Percentiles rank a stretch among this genome's conserved stretches.
Conservation (phyloP, 2,888 invertebrate genomes). For the Ptilodon capucinus region DNA sequence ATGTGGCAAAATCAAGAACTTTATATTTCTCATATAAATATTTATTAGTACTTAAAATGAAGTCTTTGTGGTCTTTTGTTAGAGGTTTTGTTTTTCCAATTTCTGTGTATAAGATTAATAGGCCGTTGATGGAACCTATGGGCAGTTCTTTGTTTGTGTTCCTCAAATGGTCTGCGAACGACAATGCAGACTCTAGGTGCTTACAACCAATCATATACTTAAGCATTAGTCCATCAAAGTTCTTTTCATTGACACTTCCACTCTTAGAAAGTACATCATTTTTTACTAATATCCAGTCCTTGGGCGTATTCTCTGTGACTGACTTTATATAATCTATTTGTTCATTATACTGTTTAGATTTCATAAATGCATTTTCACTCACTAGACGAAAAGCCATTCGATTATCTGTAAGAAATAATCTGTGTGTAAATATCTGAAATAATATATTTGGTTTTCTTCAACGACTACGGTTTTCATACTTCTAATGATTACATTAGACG, state of each 20-base stretch:
- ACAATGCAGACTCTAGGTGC: constrained; percentile 76
- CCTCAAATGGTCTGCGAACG: constrained; percentile 82
- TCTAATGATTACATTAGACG: no score
- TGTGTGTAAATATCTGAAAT: no score
- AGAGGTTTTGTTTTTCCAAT: constrained; percentile 50
- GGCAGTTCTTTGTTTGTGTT: constrained; percentile 72
- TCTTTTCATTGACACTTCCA: constrained; percentile 68
- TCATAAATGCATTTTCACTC: constrained; percentile 13
- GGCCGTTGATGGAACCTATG: constrained; percentile 81
- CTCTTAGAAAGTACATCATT: constrained; percentile 57
- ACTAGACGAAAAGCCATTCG: constrained; percentile 20
- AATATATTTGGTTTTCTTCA: no score
- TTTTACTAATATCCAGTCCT: constrained; percentile 70
- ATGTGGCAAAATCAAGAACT: constrained; percentile 82
- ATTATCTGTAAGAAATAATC: constrained; percentile 43
- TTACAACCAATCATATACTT: constrained; percentile 69
- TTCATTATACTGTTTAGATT: constrained; percentile 20
- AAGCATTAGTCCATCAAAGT: constrained; percentile 84
- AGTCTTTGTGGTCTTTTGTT: constrained; percentile 69
- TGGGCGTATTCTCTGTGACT: constrained; percentile 33
- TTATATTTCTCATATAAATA: constrained; percentile 77
- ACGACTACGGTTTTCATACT: no score
- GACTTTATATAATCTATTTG: constrained; percentile 60
- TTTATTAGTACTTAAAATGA: constrained; percentile 79
- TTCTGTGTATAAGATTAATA: constrained; percentile 80